phyloP scores from a whole-genome alignment of 2,797 vertebrate genomes.

The Eospalax fontanierii region DNA sequence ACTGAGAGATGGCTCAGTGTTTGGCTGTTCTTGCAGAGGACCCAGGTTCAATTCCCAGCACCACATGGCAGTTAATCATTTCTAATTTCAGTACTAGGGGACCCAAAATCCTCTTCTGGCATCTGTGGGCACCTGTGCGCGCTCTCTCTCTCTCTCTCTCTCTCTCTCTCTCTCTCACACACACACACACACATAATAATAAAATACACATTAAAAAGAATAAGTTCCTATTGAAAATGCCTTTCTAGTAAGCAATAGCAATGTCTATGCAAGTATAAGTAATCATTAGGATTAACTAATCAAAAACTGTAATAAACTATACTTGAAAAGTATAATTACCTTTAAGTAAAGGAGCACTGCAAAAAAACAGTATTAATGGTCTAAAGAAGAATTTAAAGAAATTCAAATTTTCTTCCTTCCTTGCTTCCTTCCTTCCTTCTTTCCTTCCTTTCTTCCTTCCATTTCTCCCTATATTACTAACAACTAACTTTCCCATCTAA shows the following conservation, averaged over 20 bases:
- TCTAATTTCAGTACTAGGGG: too few relatives aligned
- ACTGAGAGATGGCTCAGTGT: too few relatives aligned
- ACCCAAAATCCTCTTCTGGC: too few relatives aligned
- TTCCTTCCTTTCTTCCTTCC: too few relatives aligned
- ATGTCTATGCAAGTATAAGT: slow-evolving; percentile 27
- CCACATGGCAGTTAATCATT: too few relatives aligned
- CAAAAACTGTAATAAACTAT: not conserved
- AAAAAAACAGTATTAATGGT: not conserved
- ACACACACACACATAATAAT: too few relatives aligned
- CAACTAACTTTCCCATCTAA: slow-evolving; percentile 10
- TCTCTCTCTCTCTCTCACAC: too few relatives aligned
- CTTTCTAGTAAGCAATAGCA: slow-evolving; percentile 44
- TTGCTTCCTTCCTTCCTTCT: too few relatives aligned
- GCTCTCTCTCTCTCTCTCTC: too few relatives aligned
- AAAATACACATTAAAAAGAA: not conserved
- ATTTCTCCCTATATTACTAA: slow-evolving; percentile 44
- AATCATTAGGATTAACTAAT: slow-evolving; percentile 6
- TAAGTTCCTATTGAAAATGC: not conserved
- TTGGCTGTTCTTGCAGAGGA: too few relatives aligned
- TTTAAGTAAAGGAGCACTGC: slow-evolving; percentile 2
- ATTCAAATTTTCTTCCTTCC: not conserved
- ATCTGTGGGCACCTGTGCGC: too few relatives aligned
- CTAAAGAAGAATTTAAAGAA: not conserved
- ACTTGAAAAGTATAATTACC: slow-evolving; percentile 6
- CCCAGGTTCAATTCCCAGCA: too few relatives aligned